These are phyloP conservation scores for Mus spretus DNA, from an alignment of 2,797 vertebrate species.

Conservation along the genomic window DNA sequence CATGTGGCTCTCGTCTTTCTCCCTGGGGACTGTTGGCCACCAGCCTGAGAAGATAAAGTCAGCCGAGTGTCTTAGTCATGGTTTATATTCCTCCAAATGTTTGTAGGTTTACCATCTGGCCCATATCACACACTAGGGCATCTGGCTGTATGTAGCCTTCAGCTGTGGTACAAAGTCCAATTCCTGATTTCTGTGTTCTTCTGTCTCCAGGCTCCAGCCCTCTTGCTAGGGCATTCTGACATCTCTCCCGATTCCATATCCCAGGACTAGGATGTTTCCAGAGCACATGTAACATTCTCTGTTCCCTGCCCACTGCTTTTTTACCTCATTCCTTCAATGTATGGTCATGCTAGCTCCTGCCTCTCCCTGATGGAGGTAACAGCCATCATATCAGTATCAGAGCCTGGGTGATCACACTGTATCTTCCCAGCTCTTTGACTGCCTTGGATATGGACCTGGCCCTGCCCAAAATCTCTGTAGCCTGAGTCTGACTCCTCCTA, in stretches of 20 bases:
- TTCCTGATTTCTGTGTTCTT: not conserved
- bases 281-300: not conserved
- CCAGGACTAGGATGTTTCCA: not conserved
- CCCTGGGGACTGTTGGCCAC: not conserved
- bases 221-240: not conserved
- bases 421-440: not conserved
- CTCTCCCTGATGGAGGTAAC: not conserved
- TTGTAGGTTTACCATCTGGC: not conserved
- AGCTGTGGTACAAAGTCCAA: not conserved
- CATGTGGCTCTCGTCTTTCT: not conserved
- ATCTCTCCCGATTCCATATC: not conserved
- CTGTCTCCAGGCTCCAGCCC: not conserved
- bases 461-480: too few relatives aligned
- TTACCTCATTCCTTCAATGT: not conserved
- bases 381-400: not conserved
- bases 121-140: not conserved
- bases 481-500: not conserved
- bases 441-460: not conserved
- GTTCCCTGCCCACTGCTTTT: not conserved
- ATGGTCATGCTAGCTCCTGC: not conserved
- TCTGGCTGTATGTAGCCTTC: not conserved
- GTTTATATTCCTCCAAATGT: not conserved
- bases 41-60: not conserved
- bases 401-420: not conserved
- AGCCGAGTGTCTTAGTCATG: too few relatives aligned